Base-by-base conservation (phyloP, 2,888 invertebrate genomes). In the Marronus borbonicus region DNA sequence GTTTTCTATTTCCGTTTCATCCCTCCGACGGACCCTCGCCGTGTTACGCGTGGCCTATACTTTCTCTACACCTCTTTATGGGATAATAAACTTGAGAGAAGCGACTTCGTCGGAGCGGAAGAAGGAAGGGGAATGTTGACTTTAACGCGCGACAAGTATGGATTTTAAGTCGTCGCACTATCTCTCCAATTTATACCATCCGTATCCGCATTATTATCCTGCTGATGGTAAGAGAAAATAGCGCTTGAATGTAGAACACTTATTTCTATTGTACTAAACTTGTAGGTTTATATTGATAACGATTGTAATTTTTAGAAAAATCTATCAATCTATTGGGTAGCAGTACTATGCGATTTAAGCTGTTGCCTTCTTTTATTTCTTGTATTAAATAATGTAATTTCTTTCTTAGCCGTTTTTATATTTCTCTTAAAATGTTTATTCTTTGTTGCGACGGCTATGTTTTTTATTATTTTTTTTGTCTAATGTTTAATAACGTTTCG, bases 81-180 rank as follows among this genome's bases (percentile, higher is more conserved):
- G 62, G 62, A 62, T 62, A 62, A 62, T 62, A 62, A 62, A 62
- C 28, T 62, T 28, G 31, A 49, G 66, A 66, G 44, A 17, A 17
- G 20, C 66, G 44, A 24, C 66, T 49, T 20, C 66, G n/a, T 44
- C 44, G 44, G 20, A 66, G 17, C 20, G 20, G 49, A 49, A 66
- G 36, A 7, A 72, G 52, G 52, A 52, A 50, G 31, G 72, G 72
- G 72, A 58, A 72, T 77, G 60, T 69, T 58, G 55, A 68, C 55
- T 77, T 60, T 70, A 66, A 77, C 69, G 77, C 49, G 49, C 60
- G 44, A 50, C 60, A 70, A 77, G 64, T 78, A 86, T 86, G 86
- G 86, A 86, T 83, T 85, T 84, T 81, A 86, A 86, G 79, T 83
- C 83, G 80, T 82, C 83, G 76, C 82, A 82, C 75, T 81, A 80